Evolutionary conservation across 2,888 invertebrate species (phyloP).

Genomic region (Cyrtodaria siliqua): DNA sequence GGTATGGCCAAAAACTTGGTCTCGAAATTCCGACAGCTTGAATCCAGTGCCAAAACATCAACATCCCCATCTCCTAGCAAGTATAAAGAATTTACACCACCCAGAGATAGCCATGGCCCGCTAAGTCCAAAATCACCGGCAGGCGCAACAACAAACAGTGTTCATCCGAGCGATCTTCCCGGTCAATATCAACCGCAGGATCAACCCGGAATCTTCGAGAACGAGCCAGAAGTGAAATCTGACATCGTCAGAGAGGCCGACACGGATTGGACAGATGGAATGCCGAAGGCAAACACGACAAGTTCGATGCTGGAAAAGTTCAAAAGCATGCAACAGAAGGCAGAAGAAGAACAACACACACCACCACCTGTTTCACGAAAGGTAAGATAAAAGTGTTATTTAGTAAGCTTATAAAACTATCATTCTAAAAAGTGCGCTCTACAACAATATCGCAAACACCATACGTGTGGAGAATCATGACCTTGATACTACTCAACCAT

Average conservation of each 20-base stretch:
- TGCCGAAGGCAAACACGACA: conserved; percentile 91
- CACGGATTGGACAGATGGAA: conserved; percentile 80
- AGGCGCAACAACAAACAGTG: conserved; percentile 66
- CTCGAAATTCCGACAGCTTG: conserved; percentile 95
- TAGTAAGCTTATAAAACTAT: too few species aligned
- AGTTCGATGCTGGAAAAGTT: conserved; percentile 93
- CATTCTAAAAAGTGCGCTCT: too few species aligned
- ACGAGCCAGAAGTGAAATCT: conserved; percentile 69
- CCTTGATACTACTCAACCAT: too few species aligned
- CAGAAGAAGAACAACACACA: conserved; percentile 68
- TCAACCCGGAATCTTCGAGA: conserved; percentile 76
- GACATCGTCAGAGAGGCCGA: conserved; percentile 87
- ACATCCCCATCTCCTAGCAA: conserved; percentile 71
- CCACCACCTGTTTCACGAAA: conserved; percentile 74
- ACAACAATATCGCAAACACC: too few species aligned
- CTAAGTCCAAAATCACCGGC: conserved; percentile 77
- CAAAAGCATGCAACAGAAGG: conserved; percentile 91
- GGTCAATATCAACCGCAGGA: conserved; percentile 78
- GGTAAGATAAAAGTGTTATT: conserved; percentile 65
- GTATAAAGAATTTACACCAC: conserved; percentile 81
- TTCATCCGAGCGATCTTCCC: conserved; percentile 77
- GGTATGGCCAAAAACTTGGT: conserved; percentile 94
- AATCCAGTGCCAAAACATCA: conserved; percentile 81
- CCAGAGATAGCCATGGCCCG: conserved; percentile 67
- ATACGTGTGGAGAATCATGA: too few species aligned